Conservation (phyloP, 2,888 invertebrate genomes). For the Suillia variegata region DNA sequence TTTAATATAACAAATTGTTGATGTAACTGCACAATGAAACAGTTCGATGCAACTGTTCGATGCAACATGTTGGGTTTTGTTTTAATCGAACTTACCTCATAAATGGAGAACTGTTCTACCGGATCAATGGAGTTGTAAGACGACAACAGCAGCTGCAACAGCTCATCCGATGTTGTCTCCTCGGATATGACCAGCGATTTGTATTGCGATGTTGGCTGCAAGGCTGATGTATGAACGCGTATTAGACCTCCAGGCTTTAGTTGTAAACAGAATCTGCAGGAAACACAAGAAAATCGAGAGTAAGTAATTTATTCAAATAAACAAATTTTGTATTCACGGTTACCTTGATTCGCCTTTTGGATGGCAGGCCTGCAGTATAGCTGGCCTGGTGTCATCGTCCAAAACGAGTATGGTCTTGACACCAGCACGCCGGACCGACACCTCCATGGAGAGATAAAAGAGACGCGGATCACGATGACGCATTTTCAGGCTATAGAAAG, state of each 20-base stretch:
- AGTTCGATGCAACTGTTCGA: conserved; percentile 5
- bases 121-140: conserved; percentile 84
- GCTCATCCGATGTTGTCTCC: conserved; percentile 85
- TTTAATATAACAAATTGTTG: background rate
- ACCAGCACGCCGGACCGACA: conserved; percentile 82
- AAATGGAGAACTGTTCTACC: conserved; percentile 84
- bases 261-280: conserved; percentile 80
- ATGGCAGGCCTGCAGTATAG: conserved; percentile 91
- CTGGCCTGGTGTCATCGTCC: conserved; percentile 88
- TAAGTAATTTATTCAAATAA: background rate
- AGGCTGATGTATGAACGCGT: conserved; percentile 88
- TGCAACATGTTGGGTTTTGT: background rate
- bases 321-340: background rate
- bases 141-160: conserved; percentile 80
- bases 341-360: conserved; percentile 91
- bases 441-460: conserved; percentile 94
- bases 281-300: conserved; percentile 5
- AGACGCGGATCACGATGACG: conserved; percentile 89
- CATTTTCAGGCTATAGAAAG: conserved; percentile 69
- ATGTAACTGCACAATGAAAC: background rate
- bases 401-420: conserved; percentile 80
- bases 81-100: conserved; percentile 69
- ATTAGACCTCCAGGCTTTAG: conserved; percentile 89
- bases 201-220: conserved; percentile 91
- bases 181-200: conserved; percentile 89